Evolutionary conservation across 2,888 invertebrate genomes (phyloP).

Genomic region (Liopterus haemorrhoidalis): DNA sequence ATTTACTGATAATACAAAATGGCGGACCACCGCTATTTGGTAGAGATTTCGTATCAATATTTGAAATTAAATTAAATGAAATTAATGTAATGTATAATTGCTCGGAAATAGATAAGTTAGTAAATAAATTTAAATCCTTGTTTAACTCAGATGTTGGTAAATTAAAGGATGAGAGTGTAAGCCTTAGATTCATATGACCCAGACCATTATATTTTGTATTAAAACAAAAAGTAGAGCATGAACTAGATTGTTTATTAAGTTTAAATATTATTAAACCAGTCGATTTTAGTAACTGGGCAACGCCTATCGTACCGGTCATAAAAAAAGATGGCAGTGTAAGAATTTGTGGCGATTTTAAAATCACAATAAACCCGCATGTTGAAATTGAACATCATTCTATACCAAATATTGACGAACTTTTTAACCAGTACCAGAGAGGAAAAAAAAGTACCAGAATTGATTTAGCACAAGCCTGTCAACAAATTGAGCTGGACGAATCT

Average conservation of each 20-base stretch:
- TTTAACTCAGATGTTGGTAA: neutral
- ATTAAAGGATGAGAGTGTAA: too few relatives aligned
- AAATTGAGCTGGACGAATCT: slow-evolving; percentile 21
- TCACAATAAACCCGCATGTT: too few relatives aligned
- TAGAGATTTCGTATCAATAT: too few relatives aligned
- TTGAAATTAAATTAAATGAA: too few relatives aligned
- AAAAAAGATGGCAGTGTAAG: slow-evolving; percentile 8
- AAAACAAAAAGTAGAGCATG: slow-evolving; percentile 6
- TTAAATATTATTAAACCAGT: neutral
- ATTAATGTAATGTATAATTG: too few relatives aligned
- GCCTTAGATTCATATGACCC: too few relatives aligned
- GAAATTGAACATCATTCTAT: too few relatives aligned
- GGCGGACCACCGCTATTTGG: too few relatives aligned
- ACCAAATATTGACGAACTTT: slow-evolving; percentile 17
- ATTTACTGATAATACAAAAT: too few relatives aligned
- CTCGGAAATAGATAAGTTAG: too few relatives aligned
- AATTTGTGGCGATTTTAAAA: neutral
- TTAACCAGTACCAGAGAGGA: slow-evolving; percentile 15
- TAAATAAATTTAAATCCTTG: slow-evolving; percentile 1
- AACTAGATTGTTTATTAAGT: slow-evolving; percentile 5
- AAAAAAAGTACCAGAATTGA: slow-evolving; percentile 19
- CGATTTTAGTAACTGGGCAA: slow-evolving; percentile 1
- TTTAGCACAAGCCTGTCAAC: slow-evolving; percentile 20
- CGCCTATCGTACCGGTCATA: slow-evolving; percentile 18
- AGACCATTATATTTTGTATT: slow-evolving; percentile 2